Evolutionary conservation across 2,797 vertebrate species (phyloP), one percentile per base, ranked within the genome.

Genomic region (Babyrousa celebensis): DNA sequence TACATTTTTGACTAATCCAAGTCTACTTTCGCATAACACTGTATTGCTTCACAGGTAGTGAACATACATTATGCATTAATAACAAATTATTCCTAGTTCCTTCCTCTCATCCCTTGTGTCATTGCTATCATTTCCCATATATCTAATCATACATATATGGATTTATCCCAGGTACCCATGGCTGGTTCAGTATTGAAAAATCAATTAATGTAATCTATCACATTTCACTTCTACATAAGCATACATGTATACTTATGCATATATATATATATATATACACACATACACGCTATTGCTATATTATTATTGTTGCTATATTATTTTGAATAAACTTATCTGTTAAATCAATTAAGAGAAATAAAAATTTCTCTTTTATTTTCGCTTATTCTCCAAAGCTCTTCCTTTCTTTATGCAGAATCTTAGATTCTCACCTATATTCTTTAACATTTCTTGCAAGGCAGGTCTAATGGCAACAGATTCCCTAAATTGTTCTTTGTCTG

Each of bases 311-410:
- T 96, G 29, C 36, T 67, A 58, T 82, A 36, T 89, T 85, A 32
- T 71, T 78, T 82, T 94, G 27, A 80, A 48, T 16, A 94, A 82
- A 79, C 54, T 56, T 82, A 84, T 79, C 25, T 78, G n/a, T 40
- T 90, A 68, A 16, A 20, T 85, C 68, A 89, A 43, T 36, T 85
- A 79, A 78, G 52, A 80, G 87, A 85, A 87, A 36, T 27, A 29
- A 68, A 70, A 71, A 0, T 11, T 94, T 92, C 60, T 83, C n/a
- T 52, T 77, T 54, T 91, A 63, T 6, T 15, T 74, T 89, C 4
- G 36, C 29, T 71, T 83, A 70, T 40, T 75, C n/a, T 70, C 23
- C 77, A 79, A 18, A 89, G 14, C 14, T 67, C 12, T 83, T 70
- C 20, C 20, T 80, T 96, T 85, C 9, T 87, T 88, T 74, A 67